Percentiles rank a stretch among this genome's conserved stretches.
Evolutionary conservation across 2,888 invertebrate genomes (phyloP).

Genomic region (Thera britannica): DNA sequence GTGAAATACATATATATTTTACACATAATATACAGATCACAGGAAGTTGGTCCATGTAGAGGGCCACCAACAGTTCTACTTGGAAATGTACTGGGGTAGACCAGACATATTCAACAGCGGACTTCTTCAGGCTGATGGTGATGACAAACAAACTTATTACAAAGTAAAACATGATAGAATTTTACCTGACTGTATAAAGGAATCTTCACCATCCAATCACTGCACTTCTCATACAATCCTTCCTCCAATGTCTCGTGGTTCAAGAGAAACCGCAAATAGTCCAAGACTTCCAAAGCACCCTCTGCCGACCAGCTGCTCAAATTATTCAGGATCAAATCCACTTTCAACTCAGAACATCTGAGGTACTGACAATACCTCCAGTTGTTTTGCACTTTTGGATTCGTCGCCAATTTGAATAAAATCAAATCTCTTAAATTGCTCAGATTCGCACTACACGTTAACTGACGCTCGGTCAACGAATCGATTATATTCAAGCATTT

Average conservation of each 20-base stretch:
- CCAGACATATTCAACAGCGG: too few species aligned
- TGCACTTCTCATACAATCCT: conserved; percentile 74
- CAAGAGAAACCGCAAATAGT: conserved; percentile 75
- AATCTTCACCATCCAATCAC: conserved; percentile 85
- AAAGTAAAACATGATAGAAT: neutral
- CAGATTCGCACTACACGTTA: conserved; percentile 80
- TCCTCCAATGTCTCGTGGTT: conserved; percentile 72
- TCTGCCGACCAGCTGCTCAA: conserved; percentile 83
- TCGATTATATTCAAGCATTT: conserved; percentile 83
- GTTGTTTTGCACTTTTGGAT: conserved; percentile 72
- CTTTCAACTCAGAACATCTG: conserved; percentile 77
- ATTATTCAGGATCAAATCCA: conserved; percentile 81
- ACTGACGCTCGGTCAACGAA: conserved; percentile 84
- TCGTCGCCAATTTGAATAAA: conserved; percentile 84
- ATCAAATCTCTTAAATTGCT: conserved; percentile 84
- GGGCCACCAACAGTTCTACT: too few species aligned
- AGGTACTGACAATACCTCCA: conserved; percentile 83
- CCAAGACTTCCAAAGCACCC: conserved; percentile 80
- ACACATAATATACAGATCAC: too few species aligned
- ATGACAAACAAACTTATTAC: neutral
- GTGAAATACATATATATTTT: neutral
- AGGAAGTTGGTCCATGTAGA: too few species aligned
- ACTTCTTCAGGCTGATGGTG: too few species aligned
- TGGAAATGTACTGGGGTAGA: too few species aligned
- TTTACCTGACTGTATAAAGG: conserved; percentile 86